phyloP scores from a whole-genome alignment of 2,113 vertebrate genomes.

The Vulpes ferrilata region DNA sequence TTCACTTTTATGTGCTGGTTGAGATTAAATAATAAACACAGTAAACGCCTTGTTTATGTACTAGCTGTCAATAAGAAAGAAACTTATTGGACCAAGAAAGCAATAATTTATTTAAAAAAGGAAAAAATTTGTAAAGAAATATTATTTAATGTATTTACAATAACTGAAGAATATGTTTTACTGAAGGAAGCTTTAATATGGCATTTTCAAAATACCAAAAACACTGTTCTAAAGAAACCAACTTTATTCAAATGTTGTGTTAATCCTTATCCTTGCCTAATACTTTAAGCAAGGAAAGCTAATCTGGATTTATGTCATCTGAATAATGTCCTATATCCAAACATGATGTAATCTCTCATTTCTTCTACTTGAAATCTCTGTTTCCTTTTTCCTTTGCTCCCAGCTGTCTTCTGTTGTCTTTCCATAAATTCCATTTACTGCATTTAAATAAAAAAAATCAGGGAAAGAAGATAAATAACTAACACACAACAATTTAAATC shows the following conservation, averaged over 20 bases:
- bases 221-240: constrained; percentile 29
- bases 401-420: neutral
- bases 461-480: neutral
- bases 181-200: neutral
- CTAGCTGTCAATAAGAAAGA: neutral
- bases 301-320: constrained; percentile 73
- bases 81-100: neutral
- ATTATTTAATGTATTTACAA: neutral
- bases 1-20: neutral
- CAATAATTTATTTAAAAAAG: constrained; percentile 10
- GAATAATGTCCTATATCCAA: constrained; percentile 66
- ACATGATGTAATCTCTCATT: constrained; percentile 56
- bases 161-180: neutral
- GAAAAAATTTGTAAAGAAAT: neutral
- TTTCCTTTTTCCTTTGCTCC: neutral
- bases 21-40: neutral
- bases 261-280: constrained; percentile 75
- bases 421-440: neutral
- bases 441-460: neutral
- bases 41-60: neutral
- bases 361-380: neutral
- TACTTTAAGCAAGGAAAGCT: constrained; percentile 76
- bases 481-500: neutral
- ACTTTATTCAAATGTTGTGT: constrained; percentile 61
- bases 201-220: constrained; percentile 25